A percentile compares a stretch with the other conserved stretches of the same genome.
phyloP scores from a whole-genome alignment of 2,797 vertebrate genomes.

The Rhinichthys osculus region DNA sequence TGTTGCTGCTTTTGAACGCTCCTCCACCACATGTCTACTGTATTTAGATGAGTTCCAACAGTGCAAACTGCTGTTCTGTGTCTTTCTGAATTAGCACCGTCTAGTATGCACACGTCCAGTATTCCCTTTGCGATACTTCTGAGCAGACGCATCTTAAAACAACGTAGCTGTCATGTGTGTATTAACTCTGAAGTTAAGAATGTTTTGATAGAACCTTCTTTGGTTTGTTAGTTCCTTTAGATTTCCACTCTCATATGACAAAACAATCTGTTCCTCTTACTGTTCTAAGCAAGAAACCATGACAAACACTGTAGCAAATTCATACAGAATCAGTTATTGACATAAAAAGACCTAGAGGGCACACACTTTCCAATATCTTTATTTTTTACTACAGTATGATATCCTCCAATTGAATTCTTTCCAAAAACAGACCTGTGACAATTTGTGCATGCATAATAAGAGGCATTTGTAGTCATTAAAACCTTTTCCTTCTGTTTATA shows the following conservation, averaged over 20 bases:
- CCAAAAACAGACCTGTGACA: neutral
- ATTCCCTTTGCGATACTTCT: neutral
- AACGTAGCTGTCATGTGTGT: neutral
- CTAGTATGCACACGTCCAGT: neutral
- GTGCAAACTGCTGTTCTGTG: constrained; percentile 3
- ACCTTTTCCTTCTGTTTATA: constrained; percentile 11
- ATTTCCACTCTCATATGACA: constrained; percentile 6
- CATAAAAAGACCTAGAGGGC: neutral
- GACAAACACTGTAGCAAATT: constrained; percentile 8
- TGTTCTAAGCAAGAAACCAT: neutral
- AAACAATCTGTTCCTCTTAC: neutral
- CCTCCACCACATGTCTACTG: neutral
- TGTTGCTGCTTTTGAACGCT: constrained; percentile 1
- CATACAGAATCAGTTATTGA: neutral
- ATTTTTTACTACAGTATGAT: neutral
- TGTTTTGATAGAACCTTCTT: constrained; percentile 28
- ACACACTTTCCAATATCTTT: neutral
- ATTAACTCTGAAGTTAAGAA: constrained; percentile 1
- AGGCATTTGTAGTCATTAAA: constrained; percentile 7
- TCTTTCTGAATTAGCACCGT: constrained; percentile 36
- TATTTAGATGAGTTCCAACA: constrained; percentile 41
- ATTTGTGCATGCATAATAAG: neutral
- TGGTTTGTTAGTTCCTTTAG: constrained; percentile 16
- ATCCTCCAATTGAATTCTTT: neutral
- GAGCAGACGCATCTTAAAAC: neutral